Percentiles rank a stretch among this genome's conserved stretches.
phyloP scores from a whole-genome alignment of 2,888 invertebrate genomes.

The Sussaba pulchella region DNA sequence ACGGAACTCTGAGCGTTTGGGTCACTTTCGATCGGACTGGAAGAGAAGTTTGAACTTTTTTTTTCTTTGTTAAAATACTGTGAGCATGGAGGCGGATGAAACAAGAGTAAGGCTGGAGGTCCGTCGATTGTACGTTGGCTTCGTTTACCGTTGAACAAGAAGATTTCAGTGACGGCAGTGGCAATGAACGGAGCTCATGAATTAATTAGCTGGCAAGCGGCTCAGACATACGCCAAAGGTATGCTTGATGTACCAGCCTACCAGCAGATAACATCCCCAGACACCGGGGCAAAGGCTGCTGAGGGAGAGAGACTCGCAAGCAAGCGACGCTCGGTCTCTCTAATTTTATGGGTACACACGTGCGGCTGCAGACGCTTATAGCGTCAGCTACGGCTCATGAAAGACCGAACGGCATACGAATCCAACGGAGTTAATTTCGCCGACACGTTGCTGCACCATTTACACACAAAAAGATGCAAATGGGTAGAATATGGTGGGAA shows the following conservation, averaged over 20 bases:
- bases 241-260: conserved; percentile 40
- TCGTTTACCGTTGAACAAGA: conserved; percentile 40
- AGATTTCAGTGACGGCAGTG: conserved; percentile 50
- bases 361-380: conserved; percentile 31
- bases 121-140: conserved; percentile 20
- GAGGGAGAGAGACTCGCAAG: neutral
- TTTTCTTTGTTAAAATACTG: too few relatives aligned
- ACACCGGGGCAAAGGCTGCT: conserved; percentile 12
- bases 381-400: neutral
- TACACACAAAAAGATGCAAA: neutral
- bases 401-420: conserved; percentile 48
- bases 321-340: conserved; percentile 15
- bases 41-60: too few relatives aligned
- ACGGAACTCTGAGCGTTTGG: conserved; percentile 52
- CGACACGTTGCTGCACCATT: neutral
- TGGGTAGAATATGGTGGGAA: neutral
- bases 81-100: too few relatives aligned
- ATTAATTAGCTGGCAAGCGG: conserved; percentile 78
- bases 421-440: conserved; percentile 28
- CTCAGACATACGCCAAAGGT: conserved; percentile 34
- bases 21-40: conserved; percentile 10
- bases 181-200: conserved; percentile 74
- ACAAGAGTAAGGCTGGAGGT: too few relatives aligned
- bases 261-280: conserved; percentile 44
- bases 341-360: conserved; percentile 44